These are phyloP conservation scores for Solea senegalensis DNA, from an alignment of 2,113 vertebrate species.

Conservation along the genomic window DNA sequence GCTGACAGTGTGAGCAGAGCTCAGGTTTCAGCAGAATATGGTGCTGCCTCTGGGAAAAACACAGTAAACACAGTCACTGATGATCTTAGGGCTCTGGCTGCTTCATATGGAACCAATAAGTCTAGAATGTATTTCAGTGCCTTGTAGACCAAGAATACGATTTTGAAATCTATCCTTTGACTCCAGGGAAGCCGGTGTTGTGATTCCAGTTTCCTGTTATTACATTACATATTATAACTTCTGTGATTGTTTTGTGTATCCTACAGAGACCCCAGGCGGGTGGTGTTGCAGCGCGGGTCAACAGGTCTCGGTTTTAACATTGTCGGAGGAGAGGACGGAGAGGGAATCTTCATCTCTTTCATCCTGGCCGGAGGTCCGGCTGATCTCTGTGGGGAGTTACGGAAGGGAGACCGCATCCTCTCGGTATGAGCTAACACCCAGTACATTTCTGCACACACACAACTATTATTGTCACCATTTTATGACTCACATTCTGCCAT, in stretches of 20 bases:
- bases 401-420: slow-evolving; percentile 95
- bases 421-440: slow-evolving; percentile 83
- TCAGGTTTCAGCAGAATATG: too few species aligned
- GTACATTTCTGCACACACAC: neutral
- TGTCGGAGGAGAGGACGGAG: slow-evolving; percentile 97
- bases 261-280: slow-evolving; percentile 90
- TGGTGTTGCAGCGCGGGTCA: slow-evolving; percentile 91
- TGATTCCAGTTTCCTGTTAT: too few species aligned
- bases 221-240: neutral
- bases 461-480: neutral
- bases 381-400: slow-evolving; percentile 95
- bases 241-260: slow-evolving; percentile 27
- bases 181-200: too few species aligned
- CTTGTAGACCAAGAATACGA: too few species aligned
- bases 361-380: slow-evolving; percentile 97
- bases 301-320: slow-evolving; percentile 99
- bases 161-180: too few species aligned
- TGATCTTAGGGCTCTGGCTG: too few species aligned
- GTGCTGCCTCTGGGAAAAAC: too few species aligned
- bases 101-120: too few species aligned
- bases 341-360: slow-evolving; percentile 98
- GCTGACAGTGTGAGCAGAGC: too few species aligned
- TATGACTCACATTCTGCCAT: neutral
- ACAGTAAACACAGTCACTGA: too few species aligned
- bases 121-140: too few species aligned